Percentiles rank a stretch among this genome's conserved stretches.
Evolutionary conservation across 2,888 invertebrate genomes (phyloP).

Genomic region (Chloromyia formosa): DNA sequence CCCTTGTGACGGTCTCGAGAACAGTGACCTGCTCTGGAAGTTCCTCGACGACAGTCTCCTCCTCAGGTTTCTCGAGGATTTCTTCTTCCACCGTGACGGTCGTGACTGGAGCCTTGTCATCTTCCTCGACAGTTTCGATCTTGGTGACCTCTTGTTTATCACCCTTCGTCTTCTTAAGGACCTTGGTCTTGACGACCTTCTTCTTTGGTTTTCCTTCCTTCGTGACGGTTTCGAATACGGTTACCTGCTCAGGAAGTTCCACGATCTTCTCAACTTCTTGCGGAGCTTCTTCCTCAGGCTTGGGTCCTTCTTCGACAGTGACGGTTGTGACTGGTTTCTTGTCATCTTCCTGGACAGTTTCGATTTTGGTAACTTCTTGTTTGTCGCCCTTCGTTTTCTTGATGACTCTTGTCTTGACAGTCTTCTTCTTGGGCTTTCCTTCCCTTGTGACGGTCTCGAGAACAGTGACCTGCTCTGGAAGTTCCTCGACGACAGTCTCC

Average conservation of each 20-base stretch:
- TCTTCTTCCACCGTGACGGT: slow-evolving; percentile 52
- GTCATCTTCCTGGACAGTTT: slow-evolving; percentile 61
- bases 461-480: slow-evolving; percentile 53
- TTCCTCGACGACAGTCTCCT: slow-evolving; percentile 54
- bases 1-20: slow-evolving; percentile 48
- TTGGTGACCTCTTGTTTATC: slow-evolving; percentile 59
- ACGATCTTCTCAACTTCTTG: slow-evolving; percentile 53
- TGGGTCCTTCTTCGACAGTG: slow-evolving; percentile 52
- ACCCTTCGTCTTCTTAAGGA: slow-evolving; percentile 59
- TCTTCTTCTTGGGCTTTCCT: slow-evolving; percentile 55
- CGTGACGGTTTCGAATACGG: slow-evolving; percentile 62
- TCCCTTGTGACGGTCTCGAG: slow-evolving; percentile 54
- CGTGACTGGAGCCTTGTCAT: slow-evolving; percentile 57
- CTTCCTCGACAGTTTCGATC: slow-evolving; percentile 62
- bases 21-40: slow-evolving; percentile 56
- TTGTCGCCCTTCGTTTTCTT: slow-evolving; percentile 59
- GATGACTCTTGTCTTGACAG: slow-evolving; percentile 53
- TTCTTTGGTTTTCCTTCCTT: slow-evolving; percentile 58
- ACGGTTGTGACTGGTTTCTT: slow-evolving; percentile 59
- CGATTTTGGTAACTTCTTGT: slow-evolving; percentile 61
- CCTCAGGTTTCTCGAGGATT: slow-evolving; percentile 49
- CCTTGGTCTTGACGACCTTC: slow-evolving; percentile 56
- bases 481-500: slow-evolving; percentile 48
- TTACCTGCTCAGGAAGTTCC: slow-evolving; percentile 60
- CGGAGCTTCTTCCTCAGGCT: slow-evolving; percentile 50